Evolutionary conservation across 2,888 invertebrate genomes (phyloP).

Genomic region (Parasteatoda lunata): DNA sequence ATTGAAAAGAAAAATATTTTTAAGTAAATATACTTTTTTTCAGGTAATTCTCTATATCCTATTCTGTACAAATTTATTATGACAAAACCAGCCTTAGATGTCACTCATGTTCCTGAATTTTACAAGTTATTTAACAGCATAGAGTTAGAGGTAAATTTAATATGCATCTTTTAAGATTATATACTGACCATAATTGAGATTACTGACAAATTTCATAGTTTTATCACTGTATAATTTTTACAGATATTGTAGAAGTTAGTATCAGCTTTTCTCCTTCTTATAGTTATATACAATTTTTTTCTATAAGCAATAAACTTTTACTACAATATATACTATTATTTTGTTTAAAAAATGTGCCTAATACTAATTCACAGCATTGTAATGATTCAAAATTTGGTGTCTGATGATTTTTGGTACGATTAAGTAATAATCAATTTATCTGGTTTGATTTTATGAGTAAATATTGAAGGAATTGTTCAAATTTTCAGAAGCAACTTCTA

Average conservation of each 20-base stretch:
- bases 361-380: no score
- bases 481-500: no score
- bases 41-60: conserved; percentile 82
- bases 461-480: no score
- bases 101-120: conserved; percentile 89
- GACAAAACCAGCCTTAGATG: conserved; percentile 84
- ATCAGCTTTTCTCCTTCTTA: not conserved
- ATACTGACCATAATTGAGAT: not conserved
- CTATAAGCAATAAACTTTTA: no score
- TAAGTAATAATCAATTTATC: no score
- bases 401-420: no score
- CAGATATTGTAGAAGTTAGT: not conserved
- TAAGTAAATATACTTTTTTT: not conserved
- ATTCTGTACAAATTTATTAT: conserved; percentile 86
- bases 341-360: no score
- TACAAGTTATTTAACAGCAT: conserved; percentile 87
- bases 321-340: no score
- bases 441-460: no score
- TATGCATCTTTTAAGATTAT: not conserved
- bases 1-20: no score
- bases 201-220: not conserved
- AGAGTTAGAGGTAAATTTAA: conserved; percentile 77
- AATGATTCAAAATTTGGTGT: no score
- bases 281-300: not conserved
- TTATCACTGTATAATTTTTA: not conserved